Percentiles rank a stretch among this genome's conserved stretches.
Conservation (phyloP, 2,797 vertebrate species). For the Rhinella marina region DNA sequence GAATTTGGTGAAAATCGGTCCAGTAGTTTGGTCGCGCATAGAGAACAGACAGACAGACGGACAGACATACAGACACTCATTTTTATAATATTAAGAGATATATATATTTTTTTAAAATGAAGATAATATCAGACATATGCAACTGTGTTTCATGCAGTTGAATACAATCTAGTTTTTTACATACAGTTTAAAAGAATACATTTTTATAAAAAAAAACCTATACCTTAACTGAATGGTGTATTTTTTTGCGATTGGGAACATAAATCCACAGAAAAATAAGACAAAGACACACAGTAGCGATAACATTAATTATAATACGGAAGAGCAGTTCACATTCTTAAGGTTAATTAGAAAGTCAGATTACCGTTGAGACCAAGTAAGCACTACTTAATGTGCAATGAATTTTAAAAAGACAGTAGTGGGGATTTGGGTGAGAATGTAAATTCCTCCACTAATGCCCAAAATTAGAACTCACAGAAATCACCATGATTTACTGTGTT, state of each 20-base stretch:
- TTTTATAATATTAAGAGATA: too few relatives aligned
- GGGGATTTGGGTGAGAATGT: conserved; percentile 50
- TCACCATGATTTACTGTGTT: conserved; percentile 27
- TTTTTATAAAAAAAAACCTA: background rate
- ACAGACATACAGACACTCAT: too few relatives aligned
- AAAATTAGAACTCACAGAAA: conserved; percentile 32
- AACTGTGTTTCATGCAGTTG: background rate
- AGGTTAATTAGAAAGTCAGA: conserved; percentile 60
- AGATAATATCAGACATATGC: background rate
- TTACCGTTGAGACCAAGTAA: conserved; percentile 58
- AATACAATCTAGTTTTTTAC: background rate
- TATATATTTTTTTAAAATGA: too few relatives aligned
- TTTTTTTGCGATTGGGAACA: background rate
- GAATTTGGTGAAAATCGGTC: too few relatives aligned
- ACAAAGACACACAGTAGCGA: conserved; percentile 35
- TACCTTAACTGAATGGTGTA: background rate
- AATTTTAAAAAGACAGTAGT: conserved; percentile 44
- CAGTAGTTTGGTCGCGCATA: too few relatives aligned
- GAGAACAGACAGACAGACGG: too few relatives aligned
- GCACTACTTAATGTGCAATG: conserved; percentile 56
- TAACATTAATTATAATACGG: conserved; percentile 55
- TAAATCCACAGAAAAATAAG: conserved; percentile 29
- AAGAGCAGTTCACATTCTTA: conserved; percentile 50
- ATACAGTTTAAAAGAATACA: background rate
- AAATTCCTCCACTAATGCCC: conserved; percentile 8